Evolutionary conservation across 2,797 vertebrate genomes (phyloP).

Genomic region (Galagoides demidoff): DNA sequence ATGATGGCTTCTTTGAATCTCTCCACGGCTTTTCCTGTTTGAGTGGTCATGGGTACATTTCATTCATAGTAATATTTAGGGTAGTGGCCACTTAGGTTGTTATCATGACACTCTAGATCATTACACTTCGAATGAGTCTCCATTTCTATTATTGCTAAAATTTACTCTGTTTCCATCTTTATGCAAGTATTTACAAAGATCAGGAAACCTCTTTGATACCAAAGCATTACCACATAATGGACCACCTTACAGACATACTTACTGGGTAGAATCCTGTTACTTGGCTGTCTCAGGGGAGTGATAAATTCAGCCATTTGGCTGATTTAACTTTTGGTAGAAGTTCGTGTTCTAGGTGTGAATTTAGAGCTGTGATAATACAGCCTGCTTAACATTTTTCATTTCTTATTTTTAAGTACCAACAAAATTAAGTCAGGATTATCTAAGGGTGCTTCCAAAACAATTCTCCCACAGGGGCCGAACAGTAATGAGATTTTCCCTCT

Average conservation of each 20-base stretch:
- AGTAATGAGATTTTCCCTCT: background rate
- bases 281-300: background rate
- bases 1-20: background rate
- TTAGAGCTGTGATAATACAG: background rate
- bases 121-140: background rate
- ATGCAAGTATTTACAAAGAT: background rate
- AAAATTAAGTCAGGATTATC: background rate
- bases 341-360: background rate
- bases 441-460: background rate
- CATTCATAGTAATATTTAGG: background rate
- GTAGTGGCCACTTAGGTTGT: background rate
- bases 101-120: background rate
- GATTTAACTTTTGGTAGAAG: background rate
- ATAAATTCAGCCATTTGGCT: background rate
- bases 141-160: background rate
- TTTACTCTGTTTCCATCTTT: constrained; percentile 44
- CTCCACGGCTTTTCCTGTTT: background rate
- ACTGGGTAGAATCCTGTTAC: background rate
- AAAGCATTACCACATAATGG: background rate
- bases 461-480: background rate
- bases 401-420: background rate
- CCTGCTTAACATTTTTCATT: background rate
- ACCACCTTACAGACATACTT: background rate
- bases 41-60: background rate
- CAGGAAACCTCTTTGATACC: background rate